Evolutionary conservation across 1,140 invertebrate species (phyloP), one percentile per base, ranked within the genome.

Genomic region (Listronotus bonariensis): DNA sequence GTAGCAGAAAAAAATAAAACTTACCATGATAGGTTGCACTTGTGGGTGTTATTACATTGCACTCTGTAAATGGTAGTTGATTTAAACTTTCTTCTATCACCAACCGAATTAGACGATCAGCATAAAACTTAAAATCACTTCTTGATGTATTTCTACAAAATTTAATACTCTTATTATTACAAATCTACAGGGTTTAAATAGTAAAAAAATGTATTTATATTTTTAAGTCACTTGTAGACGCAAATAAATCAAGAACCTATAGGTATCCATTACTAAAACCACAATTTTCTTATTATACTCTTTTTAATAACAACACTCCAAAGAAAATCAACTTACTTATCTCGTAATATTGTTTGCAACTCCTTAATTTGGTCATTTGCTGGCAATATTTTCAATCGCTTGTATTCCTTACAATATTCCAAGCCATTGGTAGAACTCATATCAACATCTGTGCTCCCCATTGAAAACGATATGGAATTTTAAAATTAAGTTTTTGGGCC

Each of bases 21-120:
- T 17, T 45, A 2, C 97, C 97, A 75, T 94, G 85, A 77, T 98
- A 99, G 14, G 86, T 81, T 52, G 90, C 90, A 46, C 86, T 93
- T 12, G 96, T 98, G 3, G 97, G 97, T 31, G 97, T 99, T 14
- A 89, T 90, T 5, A 99, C 90, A 64, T 89, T 85, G 77, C 89
- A 91, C 78, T 92, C 88, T 8, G 89, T 88, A 77, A 97, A 98
- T 20, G 97, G 96, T 45, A 99, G 82, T 76, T 97, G 95, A 80
- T 99, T 99, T 34, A 99, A 83, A 69, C 96, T 97, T 82, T 99
- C 97, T 82, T 99, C 97, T 68, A 99, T 97, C 5, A 99, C 95
- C 51, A 99, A 81, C 18, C 95, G 86, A 73, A 98, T 97, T 77
- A 96, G 76, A 38, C 96, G 87, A 82, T 99, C 97, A 8, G 97